Evolutionary conservation across 2,113 vertebrate genomes (phyloP), one percentile per base, ranked within the genome.

Genomic region (Cisticola juncidis): DNA sequence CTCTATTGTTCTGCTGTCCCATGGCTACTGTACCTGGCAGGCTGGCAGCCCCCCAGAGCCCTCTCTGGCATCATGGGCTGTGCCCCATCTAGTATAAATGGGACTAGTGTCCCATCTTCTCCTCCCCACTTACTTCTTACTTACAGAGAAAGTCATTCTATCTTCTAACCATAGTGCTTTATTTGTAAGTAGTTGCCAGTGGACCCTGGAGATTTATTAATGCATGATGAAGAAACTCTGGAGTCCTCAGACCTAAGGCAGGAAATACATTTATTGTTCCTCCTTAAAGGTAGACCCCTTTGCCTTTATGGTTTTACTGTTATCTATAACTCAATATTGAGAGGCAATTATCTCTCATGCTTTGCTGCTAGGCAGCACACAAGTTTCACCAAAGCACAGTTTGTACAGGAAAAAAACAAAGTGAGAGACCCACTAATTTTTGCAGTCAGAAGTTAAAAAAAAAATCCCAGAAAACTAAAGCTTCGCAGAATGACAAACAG

Each of bases 301-400:
- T 6, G 8, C 50, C 69, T 62, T 35, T 35, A 35, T 3, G 2
- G 12, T 48, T 86, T 79, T 85, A 33, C 58, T 38, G 21, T 47
- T 71, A 45, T 47, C 58, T 51, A 11, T 78, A 90, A 90, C 24
- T 81, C 77, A 65, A 45, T n/a, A 68, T 44, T 22, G 16, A 73
- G 82, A 78, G 53, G 79, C 69, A 45, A 26, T 68, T 71, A 26
- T 76, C 90, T 93, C 70, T 96, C 53, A 45, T 35, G 64, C 56
- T 91, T 86, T 9, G 4, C 77, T 74, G 29, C 78, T 86, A 57
- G 12, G 65, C 21, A 66, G 54, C 57, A 74, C 85, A 38, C 26
- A 93, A 53, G 58, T 94, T 94, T 91, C 81, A 90, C 28, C 61
- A 61, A 76, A 77, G 95, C 95, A 85, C 60, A 76, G 72, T 57